Evolutionary conservation across 2,113 vertebrate genomes (phyloP), one percentile per base, ranked within the genome.

Genomic region (Callipepla californica): DNA sequence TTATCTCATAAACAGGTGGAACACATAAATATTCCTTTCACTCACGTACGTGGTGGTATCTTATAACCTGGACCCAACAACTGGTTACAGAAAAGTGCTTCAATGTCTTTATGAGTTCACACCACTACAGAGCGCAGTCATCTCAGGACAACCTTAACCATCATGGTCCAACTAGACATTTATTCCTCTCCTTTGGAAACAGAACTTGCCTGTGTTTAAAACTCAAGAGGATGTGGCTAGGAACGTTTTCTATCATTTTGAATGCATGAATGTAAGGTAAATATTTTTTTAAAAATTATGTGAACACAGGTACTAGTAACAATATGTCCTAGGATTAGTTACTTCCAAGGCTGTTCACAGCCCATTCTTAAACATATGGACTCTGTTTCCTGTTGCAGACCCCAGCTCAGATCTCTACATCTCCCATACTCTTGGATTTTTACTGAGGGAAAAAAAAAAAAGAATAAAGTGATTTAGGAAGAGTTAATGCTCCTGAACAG

Each of bases 401-500:
- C 36, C 11, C n/a, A 18, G 48, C 45, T 85, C 48, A 87, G 65
- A n/a, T 16, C n/a, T 83, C 79, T 45, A 23, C 34, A 74, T 50
- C 26, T 89, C 73, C 36, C 53, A 40, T 3, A 93, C 45, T 75
- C 32, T 80, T 87, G 32, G 28, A 32, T 20, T 90, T 97, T 93
- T 97, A 96, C 61, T 83, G 53, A 96, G 91, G 34, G 34, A 36
- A 94, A 97, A 0, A 30, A 47, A 63, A 50, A 51, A 34, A 58
- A 82, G 92, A 88, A 97, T 97, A 94, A 97, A 96, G 92, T 97
- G 96, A 97, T 98, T 98, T 97, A 96, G 97, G 87, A 95, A 97
- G 97, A 96, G 96, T 90, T 97, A 97, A 97, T 98, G 96, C 95
- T 95, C 95, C 97, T 85, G 97, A 98, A 98, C 98, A 98, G 98